phyloP scores from a whole-genome alignment of 2,113 vertebrate genomes.

The Gymnogyps californianus region DNA sequence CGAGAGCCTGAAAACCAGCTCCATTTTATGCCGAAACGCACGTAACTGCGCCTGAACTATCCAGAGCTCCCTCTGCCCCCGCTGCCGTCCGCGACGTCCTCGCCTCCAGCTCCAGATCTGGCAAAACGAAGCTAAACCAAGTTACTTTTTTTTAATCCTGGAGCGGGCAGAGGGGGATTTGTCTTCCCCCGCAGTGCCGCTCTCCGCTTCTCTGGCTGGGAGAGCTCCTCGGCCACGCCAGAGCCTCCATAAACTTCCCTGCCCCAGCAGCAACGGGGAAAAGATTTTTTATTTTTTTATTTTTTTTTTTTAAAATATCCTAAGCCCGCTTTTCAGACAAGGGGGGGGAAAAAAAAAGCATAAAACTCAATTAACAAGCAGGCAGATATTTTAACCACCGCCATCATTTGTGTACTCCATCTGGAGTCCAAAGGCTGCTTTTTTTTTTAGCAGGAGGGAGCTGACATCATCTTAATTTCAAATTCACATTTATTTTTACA shows the following conservation, averaged over 20 bases:
- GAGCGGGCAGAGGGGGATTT: background rate
- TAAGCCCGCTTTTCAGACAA: background rate
- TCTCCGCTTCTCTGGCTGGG: background rate
- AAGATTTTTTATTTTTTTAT: background rate
- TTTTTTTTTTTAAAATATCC: background rate
- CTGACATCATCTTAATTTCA: conserved; percentile 78
- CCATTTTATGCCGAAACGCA: background rate
- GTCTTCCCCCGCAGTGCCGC: background rate
- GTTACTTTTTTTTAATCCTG: background rate
- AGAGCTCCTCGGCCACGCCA: background rate
- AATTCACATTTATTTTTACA: conserved; percentile 79
- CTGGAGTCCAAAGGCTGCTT: conserved; percentile 71
- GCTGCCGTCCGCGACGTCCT: background rate
- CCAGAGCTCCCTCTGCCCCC: background rate
- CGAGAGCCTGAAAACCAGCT: background rate
- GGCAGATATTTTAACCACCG: conserved; percentile 52
- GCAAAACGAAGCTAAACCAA: background rate
- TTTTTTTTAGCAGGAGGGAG: conserved; percentile 48
- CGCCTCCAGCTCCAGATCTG: background rate
- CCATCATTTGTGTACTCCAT: conserved; percentile 58
- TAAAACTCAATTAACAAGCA: conserved; percentile 38
- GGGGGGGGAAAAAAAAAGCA: background rate
- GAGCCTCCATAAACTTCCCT: background rate
- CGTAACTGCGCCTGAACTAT: rapidly evolving
- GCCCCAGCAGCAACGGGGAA: background rate